Conservation (phyloP, 2,113 vertebrate species). For the Numida meleagris region DNA sequence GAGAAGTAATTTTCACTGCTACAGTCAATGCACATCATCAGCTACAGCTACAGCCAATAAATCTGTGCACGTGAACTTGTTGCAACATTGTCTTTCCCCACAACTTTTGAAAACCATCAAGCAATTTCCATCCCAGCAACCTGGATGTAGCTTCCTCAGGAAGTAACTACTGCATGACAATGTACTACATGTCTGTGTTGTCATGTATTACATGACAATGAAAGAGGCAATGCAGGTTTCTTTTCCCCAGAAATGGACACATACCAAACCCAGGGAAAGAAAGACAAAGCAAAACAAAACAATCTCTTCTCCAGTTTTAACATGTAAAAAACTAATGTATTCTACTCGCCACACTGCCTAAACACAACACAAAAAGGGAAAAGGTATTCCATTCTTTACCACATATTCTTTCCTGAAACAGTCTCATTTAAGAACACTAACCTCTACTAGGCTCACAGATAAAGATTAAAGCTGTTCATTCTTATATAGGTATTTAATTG, state of each 20-base stretch:
- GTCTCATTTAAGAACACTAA: neutral
- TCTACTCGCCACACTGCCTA: neutral
- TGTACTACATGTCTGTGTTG: no score
- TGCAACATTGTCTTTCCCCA: neutral
- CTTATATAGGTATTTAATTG: neutral
- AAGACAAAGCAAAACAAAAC: neutral
- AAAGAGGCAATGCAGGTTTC: neutral
- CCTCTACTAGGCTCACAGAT: neutral
- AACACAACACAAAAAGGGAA: neutral
- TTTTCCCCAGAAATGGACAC: neutral
- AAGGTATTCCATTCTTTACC: neutral
- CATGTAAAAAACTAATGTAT: neutral
- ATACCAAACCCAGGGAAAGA: neutral
- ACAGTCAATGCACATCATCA: neutral
- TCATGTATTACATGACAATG: no score
- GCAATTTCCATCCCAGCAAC: neutral
- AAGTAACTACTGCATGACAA: neutral
- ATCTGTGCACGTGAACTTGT: neutral
- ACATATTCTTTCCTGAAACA: neutral
- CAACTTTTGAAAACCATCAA: neutral
- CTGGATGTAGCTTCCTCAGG: neutral
- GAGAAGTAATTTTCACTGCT: neutral
- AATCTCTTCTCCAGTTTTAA: neutral
- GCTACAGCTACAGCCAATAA: neutral
- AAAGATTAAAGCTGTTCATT: neutral